Conservation (phyloP, 1,140 invertebrate genomes). For the Charaxes varanes region DNA sequence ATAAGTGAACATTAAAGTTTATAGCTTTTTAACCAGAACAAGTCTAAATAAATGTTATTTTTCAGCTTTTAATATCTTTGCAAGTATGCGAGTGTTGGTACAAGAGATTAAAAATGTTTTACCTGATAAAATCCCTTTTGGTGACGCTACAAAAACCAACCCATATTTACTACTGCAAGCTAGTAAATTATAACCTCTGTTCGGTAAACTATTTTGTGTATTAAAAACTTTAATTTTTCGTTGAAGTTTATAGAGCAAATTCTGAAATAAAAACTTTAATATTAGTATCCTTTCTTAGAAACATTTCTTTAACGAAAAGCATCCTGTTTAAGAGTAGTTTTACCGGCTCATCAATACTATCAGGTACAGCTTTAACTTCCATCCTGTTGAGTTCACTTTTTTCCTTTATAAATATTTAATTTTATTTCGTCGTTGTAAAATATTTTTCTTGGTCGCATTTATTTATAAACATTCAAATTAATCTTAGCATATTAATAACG, state of each 20-base stretch:
- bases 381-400: no score
- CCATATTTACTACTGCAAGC: slow-evolving; percentile 55
- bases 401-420: no score
- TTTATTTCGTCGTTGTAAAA: no score
- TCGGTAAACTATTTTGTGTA: slow-evolving; percentile 37
- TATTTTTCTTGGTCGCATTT: no score
- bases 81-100: no score
- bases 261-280: slow-evolving; percentile 27
- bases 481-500: no score
- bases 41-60: no score
- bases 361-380: slow-evolving; percentile 48
- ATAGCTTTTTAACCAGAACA: no score
- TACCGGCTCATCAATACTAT: slow-evolving; percentile 57
- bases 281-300: slow-evolving; percentile 5
- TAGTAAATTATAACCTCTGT: slow-evolving; percentile 56
- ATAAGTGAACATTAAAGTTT: no score
- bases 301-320: slow-evolving; percentile 4
- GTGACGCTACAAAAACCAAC: slow-evolving; percentile 50
- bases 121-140: slow-evolving; percentile 51
- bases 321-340: slow-evolving; percentile 3
- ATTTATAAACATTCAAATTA: no score
- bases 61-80: no score
- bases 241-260: slow-evolving; percentile 55
- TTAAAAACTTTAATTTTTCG: slow-evolving; percentile 63
- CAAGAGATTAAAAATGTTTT: slow-evolving; percentile 18